phyloP scores from a whole-genome alignment of 2,797 vertebrate species.

The Myotis vivesi region DNA sequence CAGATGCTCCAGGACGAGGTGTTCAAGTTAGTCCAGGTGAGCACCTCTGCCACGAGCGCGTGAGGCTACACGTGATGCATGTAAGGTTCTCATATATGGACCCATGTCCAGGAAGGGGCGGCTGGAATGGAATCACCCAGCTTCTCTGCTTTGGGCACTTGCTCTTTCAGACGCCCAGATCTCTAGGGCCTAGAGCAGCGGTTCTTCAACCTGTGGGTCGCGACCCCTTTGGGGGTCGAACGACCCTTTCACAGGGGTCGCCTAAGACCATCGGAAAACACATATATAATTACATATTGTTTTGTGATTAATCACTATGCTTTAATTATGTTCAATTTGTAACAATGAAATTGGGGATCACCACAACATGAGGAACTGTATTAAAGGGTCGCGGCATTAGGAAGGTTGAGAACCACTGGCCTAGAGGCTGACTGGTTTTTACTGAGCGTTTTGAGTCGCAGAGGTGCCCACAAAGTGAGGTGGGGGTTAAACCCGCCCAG shows the following conservation, averaged over 20 bases:
- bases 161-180: background rate
- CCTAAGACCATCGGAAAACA: too few relatives aligned
- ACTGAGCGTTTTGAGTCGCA: background rate
- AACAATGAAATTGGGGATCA: too few relatives aligned
- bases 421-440: background rate
- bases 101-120: background rate
- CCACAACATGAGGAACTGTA: too few relatives aligned
- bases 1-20: conserved; percentile 93
- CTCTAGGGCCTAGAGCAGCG: background rate
- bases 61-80: background rate
- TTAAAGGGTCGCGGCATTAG: too few relatives aligned
- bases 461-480: background rate
- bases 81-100: background rate
- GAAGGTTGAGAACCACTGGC: too few relatives aligned
- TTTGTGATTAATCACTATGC: too few relatives aligned
- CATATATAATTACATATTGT: too few relatives aligned
- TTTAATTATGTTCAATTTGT: too few relatives aligned
- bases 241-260: too few relatives aligned
- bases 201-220: too few relatives aligned
- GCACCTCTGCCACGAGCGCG: background rate
- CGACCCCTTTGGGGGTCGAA: too few relatives aligned
- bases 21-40: conserved; percentile 94
- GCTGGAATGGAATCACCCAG: background rate
- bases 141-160: background rate
- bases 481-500: background rate